Conservation (phyloP, 2,888 invertebrate species). For the Sinodicranocentrus sp. region DNA sequence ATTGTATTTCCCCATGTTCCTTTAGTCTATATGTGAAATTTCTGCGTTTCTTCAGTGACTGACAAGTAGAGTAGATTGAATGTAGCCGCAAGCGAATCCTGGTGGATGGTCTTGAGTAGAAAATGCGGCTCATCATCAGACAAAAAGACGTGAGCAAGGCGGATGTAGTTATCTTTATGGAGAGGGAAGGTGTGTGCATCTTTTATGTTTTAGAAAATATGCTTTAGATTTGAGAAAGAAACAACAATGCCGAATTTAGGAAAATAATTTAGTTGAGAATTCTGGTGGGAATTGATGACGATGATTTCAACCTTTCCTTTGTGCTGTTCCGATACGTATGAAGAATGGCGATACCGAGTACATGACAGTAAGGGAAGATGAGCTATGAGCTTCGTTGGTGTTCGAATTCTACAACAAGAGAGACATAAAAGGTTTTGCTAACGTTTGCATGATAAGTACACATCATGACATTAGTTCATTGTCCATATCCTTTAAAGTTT, state of each 20-base stretch:
- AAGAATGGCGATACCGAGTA: too few relatives aligned
- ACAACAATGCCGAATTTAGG: not conserved
- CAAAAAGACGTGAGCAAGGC: not conserved
- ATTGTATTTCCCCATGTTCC: not conserved
- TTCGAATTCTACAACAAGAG: conserved; percentile 12
- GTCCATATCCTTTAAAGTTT: too few relatives aligned
- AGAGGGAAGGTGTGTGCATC: not conserved
- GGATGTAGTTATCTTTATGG: not conserved
- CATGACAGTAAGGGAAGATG: not conserved
- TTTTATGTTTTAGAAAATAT: not conserved
- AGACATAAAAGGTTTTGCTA: too few relatives aligned
- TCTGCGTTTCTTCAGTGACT: not conserved
- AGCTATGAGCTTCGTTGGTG: conserved; percentile 10
- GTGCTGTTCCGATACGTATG: not conserved
- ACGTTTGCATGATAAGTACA: too few relatives aligned
- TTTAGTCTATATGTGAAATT: not conserved
- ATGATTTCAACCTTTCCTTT: not conserved
- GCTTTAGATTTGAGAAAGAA: not conserved
- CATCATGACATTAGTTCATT: too few relatives aligned
- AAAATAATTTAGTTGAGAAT: too few relatives aligned
- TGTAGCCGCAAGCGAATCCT: not conserved
- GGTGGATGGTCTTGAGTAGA: not conserved
- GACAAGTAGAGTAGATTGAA: too few relatives aligned
- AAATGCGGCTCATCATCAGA: not conserved
- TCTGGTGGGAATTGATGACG: not conserved